Evolutionary conservation across 2,113 vertebrate species (phyloP), one percentile per base, ranked within the genome.

Genomic region (Illadopsis cleaveri): DNA sequence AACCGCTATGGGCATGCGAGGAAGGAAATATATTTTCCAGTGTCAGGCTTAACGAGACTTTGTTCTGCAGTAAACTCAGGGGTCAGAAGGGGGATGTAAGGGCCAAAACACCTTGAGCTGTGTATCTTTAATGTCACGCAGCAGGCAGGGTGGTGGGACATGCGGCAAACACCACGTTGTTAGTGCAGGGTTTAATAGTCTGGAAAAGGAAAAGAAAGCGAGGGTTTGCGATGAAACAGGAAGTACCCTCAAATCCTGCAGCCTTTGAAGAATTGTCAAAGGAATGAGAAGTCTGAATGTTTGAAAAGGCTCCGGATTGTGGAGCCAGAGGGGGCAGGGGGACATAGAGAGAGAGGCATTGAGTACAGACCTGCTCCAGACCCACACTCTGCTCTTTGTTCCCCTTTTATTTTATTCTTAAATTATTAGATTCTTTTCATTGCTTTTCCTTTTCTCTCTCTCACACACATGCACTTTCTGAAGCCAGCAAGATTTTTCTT

Each of bases 181-280:
- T 90, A 86, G 72, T 0, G 0, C 0, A 0, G 86, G 51, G 44
- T 75, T 86, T 91, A 72, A 91, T 35, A 86, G 83, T 17, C 73
- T 96, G 83, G 47, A 89, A 93, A 76, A 86, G 90, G 87, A 95
- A 93, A 95, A 87, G 93, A 95, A 93, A 96, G 64, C 22, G 1
- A 94, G 48, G 91, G 45, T 77, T 93, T 86, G 88, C 0, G 15
- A 96, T 95, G 83, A 92, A 95, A 93, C 94, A 96, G 94, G 94
- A 96, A 96, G 94, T 82, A 89, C 83, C 82, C 69, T 94, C 12
- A 9, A 87, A 93, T 90, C 89, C 73, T 77, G 76, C 51, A 85
- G 89, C 80, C 94, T 97, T 94, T 97, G 93, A 96, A 96, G 93
- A 96, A 87, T 82, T 92, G 94, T 96, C 92, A 94, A 91, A 95